Base-by-base conservation (phyloP, 2,888 invertebrate species). In the Criorhina ranunculi region DNA sequence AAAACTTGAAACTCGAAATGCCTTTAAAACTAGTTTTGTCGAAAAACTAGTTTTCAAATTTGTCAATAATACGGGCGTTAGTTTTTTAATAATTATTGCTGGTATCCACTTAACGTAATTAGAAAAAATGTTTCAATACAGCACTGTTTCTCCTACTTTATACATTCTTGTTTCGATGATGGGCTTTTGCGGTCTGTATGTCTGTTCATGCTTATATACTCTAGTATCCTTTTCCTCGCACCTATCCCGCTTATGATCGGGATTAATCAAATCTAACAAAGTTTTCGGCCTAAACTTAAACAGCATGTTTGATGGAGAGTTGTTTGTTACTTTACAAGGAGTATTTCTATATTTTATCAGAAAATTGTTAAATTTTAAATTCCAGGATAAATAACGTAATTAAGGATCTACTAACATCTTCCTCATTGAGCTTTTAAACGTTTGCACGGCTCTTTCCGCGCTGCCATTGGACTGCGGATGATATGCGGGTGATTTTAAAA, bases 401-500 rank as follows among this genome's bases (percentile, higher is more conserved):
- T 49, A n/a, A 1, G 59, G 59, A 17, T 72, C 60, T 17, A 60
- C 3, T 11, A 51, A 11, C 17, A 31, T 31, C 17, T 88, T 88
- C 42, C 85, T 87, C 5, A 87, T 44, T 1, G 24, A 53, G 7
- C 7, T 73, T 55, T 88, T 88, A 24, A 87, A 73, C 5, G 83
- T 86, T 62, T 88, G 86, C 0, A 88, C 87, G 1, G 66, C 79
- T 24, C 85, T 83, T 73, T 89, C 87, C 1, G 88, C 87, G 40
- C 59, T 42, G 0, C 88, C 88, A 62, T 88, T 88, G 17, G 87
- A 87, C 59, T 88, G 62, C 0, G 88, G 82, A 17, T 49, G 87
- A 82, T 69, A 82, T 8, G 82, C 11, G 9, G 70, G 70, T 4
- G 72, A 51, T 17, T 60, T 60, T 0, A 49, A 12, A 4, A 31